Conservation (phyloP, 2,797 vertebrate species). For the Percopsis omiscomaycus region DNA sequence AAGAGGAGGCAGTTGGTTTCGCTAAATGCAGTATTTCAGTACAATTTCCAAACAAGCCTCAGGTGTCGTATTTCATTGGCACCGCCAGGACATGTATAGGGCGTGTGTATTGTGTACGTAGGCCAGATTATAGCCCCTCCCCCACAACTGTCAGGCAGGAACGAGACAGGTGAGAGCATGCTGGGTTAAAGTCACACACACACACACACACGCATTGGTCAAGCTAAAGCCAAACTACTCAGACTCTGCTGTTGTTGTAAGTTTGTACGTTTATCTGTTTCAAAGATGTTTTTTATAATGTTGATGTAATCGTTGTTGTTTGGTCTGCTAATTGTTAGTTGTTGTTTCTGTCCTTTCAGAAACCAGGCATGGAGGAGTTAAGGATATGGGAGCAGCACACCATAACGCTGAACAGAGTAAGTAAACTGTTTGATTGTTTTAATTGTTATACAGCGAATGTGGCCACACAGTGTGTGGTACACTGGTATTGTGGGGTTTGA, state of each 20-base stretch:
- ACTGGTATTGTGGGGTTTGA: constrained; percentile 13
- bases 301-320: not conserved
- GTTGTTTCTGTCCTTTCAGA: constrained; percentile 54
- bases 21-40: no score
- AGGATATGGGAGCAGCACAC: constrained; percentile 97
- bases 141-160: constrained; percentile 75
- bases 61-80: constrained; percentile 25
- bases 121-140: constrained; percentile 52
- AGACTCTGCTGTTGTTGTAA: constrained; percentile 38
- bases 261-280: constrained; percentile 4
- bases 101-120: not conserved
- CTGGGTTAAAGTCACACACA: constrained; percentile 46
- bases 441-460: constrained; percentile 1
- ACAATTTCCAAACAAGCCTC: constrained; percentile 6
- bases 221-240: constrained; percentile 4
- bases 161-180: constrained; percentile 74
- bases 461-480: not conserved
- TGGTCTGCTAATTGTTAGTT: not conserved
- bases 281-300: not conserved
- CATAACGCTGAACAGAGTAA: constrained; percentile 85
- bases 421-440: constrained; percentile 30
- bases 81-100: not conserved
- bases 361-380: constrained; percentile 90
- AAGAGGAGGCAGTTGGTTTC: no score
- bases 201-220: constrained; percentile 30